phyloP scores from a whole-genome alignment of 2,113 vertebrate genomes.

The Prinia subflava region DNA sequence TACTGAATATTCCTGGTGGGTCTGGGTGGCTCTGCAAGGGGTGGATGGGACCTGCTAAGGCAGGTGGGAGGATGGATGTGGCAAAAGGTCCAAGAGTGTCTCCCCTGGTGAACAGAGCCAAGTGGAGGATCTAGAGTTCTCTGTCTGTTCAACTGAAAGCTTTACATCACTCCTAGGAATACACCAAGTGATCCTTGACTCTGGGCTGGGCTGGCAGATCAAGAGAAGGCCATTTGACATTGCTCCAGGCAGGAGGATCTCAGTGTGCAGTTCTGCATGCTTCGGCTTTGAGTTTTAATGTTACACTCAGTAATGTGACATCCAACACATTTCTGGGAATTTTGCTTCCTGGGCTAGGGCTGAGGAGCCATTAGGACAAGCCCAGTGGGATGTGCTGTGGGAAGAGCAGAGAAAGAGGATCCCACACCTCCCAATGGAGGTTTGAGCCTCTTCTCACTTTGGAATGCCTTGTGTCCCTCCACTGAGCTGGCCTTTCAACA shows the following conservation, averaged over 20 bases:
- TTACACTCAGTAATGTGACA: neutral
- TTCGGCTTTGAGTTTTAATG: neutral
- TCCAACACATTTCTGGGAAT: neutral
- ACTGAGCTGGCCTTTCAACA: neutral
- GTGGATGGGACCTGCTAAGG: neutral
- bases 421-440: neutral
- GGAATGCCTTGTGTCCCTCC: neutral
- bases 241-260: neutral
- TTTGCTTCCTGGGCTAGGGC: neutral
- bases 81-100: neutral
- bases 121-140: neutral
- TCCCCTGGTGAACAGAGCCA: neutral
- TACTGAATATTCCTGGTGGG: neutral
- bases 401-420: neutral
- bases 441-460: neutral
- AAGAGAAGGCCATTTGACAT: slow-evolving; percentile 4
- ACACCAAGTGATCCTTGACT: neutral
- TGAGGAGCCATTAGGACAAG: neutral
- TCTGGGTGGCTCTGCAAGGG: neutral
- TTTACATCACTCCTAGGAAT: slow-evolving; percentile 19
- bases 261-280: neutral
- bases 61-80: neutral
- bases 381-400: neutral
- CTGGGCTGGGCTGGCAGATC: neutral
- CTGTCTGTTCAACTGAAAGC: neutral